Evolutionary conservation across 2,113 vertebrate species (phyloP), one percentile per base, ranked within the genome.

Genomic region (Numida meleagris): DNA sequence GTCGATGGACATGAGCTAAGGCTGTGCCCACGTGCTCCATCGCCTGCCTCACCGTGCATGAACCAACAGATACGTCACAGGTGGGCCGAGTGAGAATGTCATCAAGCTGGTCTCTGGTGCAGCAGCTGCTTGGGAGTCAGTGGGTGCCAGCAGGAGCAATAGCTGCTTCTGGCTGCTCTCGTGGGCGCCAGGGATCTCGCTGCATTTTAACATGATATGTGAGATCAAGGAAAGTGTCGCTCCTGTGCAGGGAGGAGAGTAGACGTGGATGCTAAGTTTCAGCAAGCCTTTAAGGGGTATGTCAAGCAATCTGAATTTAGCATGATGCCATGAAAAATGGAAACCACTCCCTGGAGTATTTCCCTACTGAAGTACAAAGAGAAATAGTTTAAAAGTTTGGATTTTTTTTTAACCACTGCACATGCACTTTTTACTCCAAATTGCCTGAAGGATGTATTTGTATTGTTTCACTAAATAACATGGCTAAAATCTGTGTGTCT

Each of bases 1-100:
- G 74, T 97, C 96, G 1, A 98, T 99, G 98, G 99, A 99, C 71
- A 96, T 98, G 77, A 99, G 98, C 96, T 99, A 98, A 95, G 94
- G 11, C 48, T 12, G 51, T 13, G 55, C 38, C 16, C 9, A 0
- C 36, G 15, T 10, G 2, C 82, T 5, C n/a, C 2, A 3, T 10
- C 33, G 17, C 65, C 79, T 31, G 29, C 73, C 83, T 63, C 2
- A 0, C 53, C 19, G 3, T 25, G 13, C 48, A 8, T 25, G 48
- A 50, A 25, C 9, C 5, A 51, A 12, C 2, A 8, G 58, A 48
- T 74, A 24, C 5, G 4, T 48, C 33, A 3, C 12, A 8, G 57
- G 4, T 1, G 4, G 45, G 21, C 8, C 3, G 1, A 10, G 46
- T 14, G 12, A 4, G 34, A 33, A 10, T 1, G 1, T 23, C 46